Percentiles rank a stretch among this genome's conserved stretches.
Conservation (phyloP, 1,140 invertebrate genomes). For the Idris sp. region DNA sequence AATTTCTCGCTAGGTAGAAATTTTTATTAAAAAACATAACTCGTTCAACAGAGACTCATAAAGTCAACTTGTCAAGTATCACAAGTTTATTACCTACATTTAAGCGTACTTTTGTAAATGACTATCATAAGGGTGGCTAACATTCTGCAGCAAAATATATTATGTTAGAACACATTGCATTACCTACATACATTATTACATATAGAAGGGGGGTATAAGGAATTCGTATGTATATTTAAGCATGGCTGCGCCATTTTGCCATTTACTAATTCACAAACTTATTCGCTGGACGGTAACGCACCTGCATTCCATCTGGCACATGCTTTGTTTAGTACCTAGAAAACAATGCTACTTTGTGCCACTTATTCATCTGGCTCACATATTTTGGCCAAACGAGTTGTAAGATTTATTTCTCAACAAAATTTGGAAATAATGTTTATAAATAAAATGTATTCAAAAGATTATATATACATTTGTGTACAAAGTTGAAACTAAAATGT, state of each 20-base stretch:
- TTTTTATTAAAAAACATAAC: too few species aligned
- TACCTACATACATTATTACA: constrained; percentile 66
- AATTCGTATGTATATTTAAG: constrained; percentile 61
- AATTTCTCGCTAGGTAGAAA: too few species aligned
- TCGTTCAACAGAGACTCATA: too few species aligned
- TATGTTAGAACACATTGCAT: constrained; percentile 57
- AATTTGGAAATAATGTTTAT: constrained; percentile 25
- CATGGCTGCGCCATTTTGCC: constrained; percentile 53
- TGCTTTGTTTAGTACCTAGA: constrained; percentile 50
- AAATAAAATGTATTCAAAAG: too few species aligned
- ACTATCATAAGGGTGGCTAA: constrained; percentile 63
- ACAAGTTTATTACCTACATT: constrained; percentile 42
- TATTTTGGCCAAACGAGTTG: constrained; percentile 45
- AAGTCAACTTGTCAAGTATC: constrained; percentile 13
- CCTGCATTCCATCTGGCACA: constrained; percentile 62
- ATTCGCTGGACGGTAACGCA: constrained; percentile 56
- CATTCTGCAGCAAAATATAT: constrained; percentile 60
- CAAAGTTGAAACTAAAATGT: too few species aligned
- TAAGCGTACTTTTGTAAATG: constrained; percentile 59
- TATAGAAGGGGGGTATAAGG: constrained; percentile 52
- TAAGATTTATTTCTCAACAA: constrained; percentile 48
- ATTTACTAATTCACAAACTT: constrained; percentile 66
- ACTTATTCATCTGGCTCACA: constrained; percentile 36
- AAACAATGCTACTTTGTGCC: constrained; percentile 33
- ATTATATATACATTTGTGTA: too few species aligned